phyloP scores from a whole-genome alignment of 2,888 invertebrate genomes.

The Bellardia pandia region DNA sequence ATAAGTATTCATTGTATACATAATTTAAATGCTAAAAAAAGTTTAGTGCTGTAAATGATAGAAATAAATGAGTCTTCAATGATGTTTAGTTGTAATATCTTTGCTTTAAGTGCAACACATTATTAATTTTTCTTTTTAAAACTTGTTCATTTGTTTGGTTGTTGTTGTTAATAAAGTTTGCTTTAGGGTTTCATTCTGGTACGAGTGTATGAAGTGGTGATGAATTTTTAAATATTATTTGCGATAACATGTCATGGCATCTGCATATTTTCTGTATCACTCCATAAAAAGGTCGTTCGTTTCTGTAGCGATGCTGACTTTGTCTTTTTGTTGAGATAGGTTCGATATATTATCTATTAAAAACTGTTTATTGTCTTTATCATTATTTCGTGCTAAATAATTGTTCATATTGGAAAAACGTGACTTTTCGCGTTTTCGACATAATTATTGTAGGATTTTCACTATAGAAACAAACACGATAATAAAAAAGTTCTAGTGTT shows the following conservation, averaged over 20 bases:
- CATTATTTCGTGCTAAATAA: conserved; percentile 19
- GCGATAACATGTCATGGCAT: conserved; percentile 21
- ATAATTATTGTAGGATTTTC: background rate
- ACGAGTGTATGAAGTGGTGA: background rate
- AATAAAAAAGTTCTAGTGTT: background rate
- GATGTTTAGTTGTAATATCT: background rate
- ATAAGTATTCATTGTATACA: no score
- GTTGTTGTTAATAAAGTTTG: background rate
- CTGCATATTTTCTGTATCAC: conserved; percentile 2
- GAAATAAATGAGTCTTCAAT: background rate
- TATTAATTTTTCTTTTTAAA: conserved; percentile 11
- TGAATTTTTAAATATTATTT: conserved; percentile 7
- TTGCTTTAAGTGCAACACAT: background rate
- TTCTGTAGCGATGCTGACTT: no score
- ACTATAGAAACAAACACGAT: background rate
- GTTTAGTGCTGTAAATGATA: background rate
- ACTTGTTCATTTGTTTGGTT: background rate
- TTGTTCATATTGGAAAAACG: conserved; percentile 51
- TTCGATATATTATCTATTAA: conserved; percentile 33
- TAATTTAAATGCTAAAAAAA: background rate
- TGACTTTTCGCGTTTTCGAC: conserved; percentile 59
- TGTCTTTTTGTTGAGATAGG: conserved; percentile 10
- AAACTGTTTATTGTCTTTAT: conserved; percentile 14
- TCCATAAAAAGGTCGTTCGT: conserved; percentile 26
- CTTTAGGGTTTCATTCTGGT: background rate